Conservation (phyloP, 2,888 invertebrate species). For the Acleris holmiana region DNA sequence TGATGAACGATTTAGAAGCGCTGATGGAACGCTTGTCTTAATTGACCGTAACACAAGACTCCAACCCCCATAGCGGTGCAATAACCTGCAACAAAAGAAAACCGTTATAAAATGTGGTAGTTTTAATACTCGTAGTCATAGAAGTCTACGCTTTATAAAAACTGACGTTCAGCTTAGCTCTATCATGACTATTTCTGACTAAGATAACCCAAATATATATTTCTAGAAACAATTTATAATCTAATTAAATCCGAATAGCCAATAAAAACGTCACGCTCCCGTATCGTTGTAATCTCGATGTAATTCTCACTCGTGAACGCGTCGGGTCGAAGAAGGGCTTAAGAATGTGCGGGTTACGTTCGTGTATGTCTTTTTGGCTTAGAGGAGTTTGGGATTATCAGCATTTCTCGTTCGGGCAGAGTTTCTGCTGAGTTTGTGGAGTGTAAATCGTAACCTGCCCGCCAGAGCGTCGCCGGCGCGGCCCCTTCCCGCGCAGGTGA, state of each 20-base stretch:
- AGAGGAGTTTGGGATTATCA: conserved; percentile 77
- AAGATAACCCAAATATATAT: conserved; percentile 24
- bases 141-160: no score
- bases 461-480: conserved; percentile 75
- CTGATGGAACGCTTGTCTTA: conserved; percentile 45
- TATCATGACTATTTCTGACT: background rate
- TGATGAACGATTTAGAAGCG: conserved; percentile 48
- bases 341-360: conserved; percentile 9
- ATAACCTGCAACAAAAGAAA: conserved; percentile 47
- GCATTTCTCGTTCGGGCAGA: conserved; percentile 75
- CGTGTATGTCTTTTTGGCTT: conserved; percentile 28
- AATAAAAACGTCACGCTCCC: conserved; percentile 64
- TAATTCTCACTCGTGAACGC: conserved; percentile 73
- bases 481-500: conserved; percentile 73
- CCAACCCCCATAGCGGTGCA: conserved; percentile 36
- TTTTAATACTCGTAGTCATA: background rate
- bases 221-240: conserved; percentile 51
- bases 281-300: conserved; percentile 74
- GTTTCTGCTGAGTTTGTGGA: conserved; percentile 82
- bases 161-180: no score
- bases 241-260: conserved; percentile 60
- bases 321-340: conserved; percentile 10
- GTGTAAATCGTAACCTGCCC: conserved; percentile 85
- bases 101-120: background rate
- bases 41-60: conserved; percentile 33